A percentile compares a stretch with the other conserved stretches of the same genome.
Evolutionary conservation across 2,797 vertebrate species (phyloP).

Genomic region (Aphelocoma californica): DNA sequence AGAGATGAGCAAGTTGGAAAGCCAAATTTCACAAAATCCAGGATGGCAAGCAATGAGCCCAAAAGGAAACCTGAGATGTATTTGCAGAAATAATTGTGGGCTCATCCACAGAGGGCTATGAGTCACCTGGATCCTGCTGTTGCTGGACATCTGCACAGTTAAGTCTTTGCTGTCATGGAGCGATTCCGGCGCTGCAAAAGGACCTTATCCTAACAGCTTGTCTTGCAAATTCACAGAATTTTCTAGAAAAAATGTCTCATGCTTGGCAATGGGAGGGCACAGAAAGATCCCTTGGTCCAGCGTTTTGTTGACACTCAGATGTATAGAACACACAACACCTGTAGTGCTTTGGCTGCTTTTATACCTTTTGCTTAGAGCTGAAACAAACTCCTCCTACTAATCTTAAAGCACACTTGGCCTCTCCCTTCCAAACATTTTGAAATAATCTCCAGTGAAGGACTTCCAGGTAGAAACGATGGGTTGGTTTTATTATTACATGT

Average conservation of each 20-base stretch:
- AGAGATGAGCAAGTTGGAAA: conserved; percentile 8
- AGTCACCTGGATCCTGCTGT: neutral
- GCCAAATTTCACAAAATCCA: neutral
- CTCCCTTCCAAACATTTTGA: neutral
- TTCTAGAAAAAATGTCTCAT: neutral
- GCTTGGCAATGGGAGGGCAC: neutral
- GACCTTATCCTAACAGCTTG: neutral
- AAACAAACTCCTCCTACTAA: neutral
- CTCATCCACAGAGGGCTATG: neutral
- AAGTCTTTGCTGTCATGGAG: neutral
- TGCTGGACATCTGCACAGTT: neutral
- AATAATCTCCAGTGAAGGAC: neutral
- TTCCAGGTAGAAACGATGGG: neutral
- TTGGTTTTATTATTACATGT: neutral
- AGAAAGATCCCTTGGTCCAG: neutral
- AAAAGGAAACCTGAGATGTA: neutral
- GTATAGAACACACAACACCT: neutral
- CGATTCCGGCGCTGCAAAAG: neutral
- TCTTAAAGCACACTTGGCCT: neutral
- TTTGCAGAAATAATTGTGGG: conserved; percentile 29
- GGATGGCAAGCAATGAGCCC: neutral
- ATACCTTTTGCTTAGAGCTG: neutral
- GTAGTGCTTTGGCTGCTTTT: neutral
- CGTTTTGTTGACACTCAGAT: neutral
- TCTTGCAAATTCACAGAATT: neutral